Conservation (phyloP, 2,888 invertebrate species). For the Phaedon cochleariae region DNA sequence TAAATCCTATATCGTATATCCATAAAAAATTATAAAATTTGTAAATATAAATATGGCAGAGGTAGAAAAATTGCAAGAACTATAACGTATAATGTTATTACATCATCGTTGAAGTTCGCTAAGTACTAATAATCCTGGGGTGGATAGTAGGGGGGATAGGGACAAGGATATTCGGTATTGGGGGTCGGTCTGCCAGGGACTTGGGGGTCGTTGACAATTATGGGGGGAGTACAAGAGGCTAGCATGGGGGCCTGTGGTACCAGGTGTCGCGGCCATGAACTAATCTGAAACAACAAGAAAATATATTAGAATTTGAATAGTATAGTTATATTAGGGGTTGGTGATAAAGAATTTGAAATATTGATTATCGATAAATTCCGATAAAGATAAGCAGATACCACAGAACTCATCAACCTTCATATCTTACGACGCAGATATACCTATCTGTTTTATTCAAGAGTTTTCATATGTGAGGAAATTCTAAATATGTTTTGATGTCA, state of each 20-base stretch:
- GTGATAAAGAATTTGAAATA: no score
- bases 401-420: no score
- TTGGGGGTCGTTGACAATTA: constrained; percentile 63
- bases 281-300: constrained; percentile 54
- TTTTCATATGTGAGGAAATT: no score
- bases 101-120: constrained; percentile 1
- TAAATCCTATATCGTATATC: constrained; percentile 31
- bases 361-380: no score
- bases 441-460: no score
- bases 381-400: no score
- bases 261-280: constrained; percentile 59
- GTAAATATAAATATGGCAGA: constrained; percentile 51
- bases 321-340: no score
- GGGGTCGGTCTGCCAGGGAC: constrained; percentile 56
- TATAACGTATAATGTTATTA: not conserved
- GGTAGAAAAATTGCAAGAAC: constrained; percentile 42
- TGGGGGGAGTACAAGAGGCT: constrained; percentile 60
- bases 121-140: constrained; percentile 20
- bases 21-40: constrained; percentile 45
- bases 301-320: not conserved
- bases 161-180: constrained; percentile 26
- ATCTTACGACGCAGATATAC: no score
- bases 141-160: constrained; percentile 23
- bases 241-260: constrained; percentile 56
- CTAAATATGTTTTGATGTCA: no score